Conservation (phyloP, 2,888 invertebrate species). For the Syritta pipiens region DNA sequence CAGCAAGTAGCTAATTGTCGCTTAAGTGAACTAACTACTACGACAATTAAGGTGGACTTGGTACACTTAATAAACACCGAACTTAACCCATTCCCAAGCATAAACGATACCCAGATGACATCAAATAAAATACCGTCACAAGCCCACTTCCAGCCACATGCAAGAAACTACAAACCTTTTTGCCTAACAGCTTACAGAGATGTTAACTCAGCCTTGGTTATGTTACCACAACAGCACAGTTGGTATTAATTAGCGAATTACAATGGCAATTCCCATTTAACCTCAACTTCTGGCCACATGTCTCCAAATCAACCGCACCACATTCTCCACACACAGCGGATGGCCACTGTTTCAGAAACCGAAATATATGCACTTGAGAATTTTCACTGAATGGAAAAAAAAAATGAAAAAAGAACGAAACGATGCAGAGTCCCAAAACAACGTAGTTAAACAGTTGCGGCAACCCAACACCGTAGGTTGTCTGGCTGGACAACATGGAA, state of each 20-base stretch:
- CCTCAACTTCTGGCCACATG: constrained; percentile 1
- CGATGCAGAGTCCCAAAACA: neutral
- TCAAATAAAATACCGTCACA: too few species aligned
- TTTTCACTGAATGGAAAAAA: constrained; percentile 8
- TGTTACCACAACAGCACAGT: neutral
- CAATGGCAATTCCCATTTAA: constrained; percentile 11
- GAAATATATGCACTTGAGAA: neutral
- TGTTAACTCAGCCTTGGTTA: neutral
- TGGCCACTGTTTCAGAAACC: constrained; percentile 8
- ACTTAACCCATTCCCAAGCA: too few species aligned
- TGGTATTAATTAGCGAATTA: constrained; percentile 42
- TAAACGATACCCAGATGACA: too few species aligned
- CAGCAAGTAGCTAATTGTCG: too few species aligned
- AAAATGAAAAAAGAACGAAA: neutral
- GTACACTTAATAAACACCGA: too few species aligned
- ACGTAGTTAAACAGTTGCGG: neutral
- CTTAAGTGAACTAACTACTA: too few species aligned
- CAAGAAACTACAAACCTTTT: too few species aligned
- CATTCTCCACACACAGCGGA: neutral
- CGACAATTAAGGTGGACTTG: too few species aligned
- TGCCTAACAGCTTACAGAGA: too few species aligned
- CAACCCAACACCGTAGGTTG: constrained; percentile 2
- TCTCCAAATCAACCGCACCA: constrained; percentile 2
- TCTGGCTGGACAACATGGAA: neutral
- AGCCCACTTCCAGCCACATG: too few species aligned